Percentiles rank a stretch among this genome's conserved stretches.
phyloP scores from a whole-genome alignment of 1,140 invertebrate genomes.

The Heliothis subflexa region DNA sequence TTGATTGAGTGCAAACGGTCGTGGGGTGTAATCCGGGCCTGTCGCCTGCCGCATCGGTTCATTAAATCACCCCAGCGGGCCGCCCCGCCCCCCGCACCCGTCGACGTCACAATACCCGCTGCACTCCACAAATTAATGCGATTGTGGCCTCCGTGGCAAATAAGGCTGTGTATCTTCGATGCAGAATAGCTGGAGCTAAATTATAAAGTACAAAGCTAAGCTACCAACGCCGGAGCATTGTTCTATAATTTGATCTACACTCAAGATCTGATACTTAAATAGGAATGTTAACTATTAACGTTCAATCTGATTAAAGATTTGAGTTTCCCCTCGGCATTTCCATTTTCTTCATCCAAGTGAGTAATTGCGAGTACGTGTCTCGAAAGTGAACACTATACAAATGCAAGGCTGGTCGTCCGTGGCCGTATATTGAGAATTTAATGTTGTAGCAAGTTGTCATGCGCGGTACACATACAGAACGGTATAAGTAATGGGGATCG shows the following conservation, averaged over 20 bases:
- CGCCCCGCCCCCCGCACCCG: constrained; percentile 45
- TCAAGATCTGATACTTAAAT: constrained; percentile 30
- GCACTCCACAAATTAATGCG: constrained; percentile 82
- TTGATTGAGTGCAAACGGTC: constrained; percentile 84
- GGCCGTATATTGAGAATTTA: constrained; percentile 25
- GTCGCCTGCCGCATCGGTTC: constrained; percentile 81
- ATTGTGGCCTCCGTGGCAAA: constrained; percentile 74
- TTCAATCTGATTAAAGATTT: constrained; percentile 19
- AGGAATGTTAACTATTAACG: constrained; percentile 13
- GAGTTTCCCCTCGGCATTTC: constrained; percentile 3
- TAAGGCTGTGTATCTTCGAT: constrained; percentile 65
- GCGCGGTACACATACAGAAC: constrained; percentile 30
- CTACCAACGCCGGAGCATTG: constrained; percentile 9
- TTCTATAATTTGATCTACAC: constrained; percentile 31
- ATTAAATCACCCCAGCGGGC: constrained; percentile 77
- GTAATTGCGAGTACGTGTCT: constrained; percentile 25
- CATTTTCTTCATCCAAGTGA: constrained; percentile 17
- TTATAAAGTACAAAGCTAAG: constrained; percentile 41
- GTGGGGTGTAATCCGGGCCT: constrained; percentile 80
- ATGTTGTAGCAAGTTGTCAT: constrained; percentile 25
- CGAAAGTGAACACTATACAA: constrained; percentile 26
- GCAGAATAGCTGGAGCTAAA: constrained; percentile 52
- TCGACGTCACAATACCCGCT: constrained; percentile 62
- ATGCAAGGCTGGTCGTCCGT: not conserved
- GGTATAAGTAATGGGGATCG: constrained; percentile 28